phyloP scores from a whole-genome alignment of 2,113 vertebrate species.

The Choloepus hoffmanni region DNA sequence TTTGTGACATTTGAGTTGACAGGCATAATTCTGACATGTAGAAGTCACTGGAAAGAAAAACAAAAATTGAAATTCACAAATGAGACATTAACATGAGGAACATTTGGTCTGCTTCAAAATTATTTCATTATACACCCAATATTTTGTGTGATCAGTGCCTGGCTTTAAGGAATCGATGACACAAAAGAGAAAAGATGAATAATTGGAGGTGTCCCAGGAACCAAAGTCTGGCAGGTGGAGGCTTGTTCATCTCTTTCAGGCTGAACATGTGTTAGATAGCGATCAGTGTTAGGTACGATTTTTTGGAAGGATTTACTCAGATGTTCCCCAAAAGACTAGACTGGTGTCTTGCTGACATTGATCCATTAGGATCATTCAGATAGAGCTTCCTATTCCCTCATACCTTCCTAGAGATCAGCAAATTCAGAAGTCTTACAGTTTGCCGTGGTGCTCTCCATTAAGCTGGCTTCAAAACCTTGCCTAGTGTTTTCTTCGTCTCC shows the following conservation, averaged over 20 bases:
- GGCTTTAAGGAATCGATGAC: background rate
- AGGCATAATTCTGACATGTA: constrained; percentile 24
- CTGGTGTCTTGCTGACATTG: background rate
- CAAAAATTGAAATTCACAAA: constrained; percentile 52
- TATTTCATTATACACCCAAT: background rate
- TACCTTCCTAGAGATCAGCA: background rate
- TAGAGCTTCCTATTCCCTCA: background rate
- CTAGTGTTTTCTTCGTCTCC: background rate
- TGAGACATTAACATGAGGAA: constrained; percentile 49
- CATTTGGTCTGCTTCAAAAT: constrained; percentile 28
- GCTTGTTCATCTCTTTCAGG: background rate
- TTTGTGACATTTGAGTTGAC: constrained; percentile 67
- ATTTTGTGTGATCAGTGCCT: background rate
- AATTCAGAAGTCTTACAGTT: background rate
- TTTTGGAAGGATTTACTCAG: background rate
- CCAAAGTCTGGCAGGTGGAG: background rate
- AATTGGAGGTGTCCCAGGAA: background rate
- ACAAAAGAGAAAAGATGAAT: background rate
- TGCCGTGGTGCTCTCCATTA: background rate
- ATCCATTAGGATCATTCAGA: background rate
- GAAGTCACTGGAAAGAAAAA: constrained; percentile 61
- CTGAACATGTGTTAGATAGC: background rate
- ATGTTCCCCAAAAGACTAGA: background rate
- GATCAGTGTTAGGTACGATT: background rate
- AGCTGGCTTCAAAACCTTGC: background rate